phyloP scores from a whole-genome alignment of 2,113 vertebrate species.

The Microcebus murinus region DNA sequence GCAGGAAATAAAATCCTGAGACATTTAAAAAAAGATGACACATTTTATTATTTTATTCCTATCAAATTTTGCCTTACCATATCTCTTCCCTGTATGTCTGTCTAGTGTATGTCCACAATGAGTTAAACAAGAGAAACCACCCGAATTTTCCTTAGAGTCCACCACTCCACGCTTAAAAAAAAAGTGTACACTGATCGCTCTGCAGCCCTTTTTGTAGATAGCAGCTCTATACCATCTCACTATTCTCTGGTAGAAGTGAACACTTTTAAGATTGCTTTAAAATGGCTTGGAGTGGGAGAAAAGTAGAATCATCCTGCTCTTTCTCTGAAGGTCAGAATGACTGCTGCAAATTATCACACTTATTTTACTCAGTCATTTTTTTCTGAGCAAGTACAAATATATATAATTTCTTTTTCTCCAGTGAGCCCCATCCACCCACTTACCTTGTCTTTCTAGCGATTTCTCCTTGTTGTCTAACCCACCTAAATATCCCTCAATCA shows the following conservation, averaged over 20 bases:
- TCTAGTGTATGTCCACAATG: not conserved
- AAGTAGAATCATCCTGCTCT: constrained; percentile 46
- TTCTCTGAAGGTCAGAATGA: constrained; percentile 65
- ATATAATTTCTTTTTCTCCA: constrained; percentile 47
- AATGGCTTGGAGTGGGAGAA: constrained; percentile 55
- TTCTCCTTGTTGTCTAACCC: constrained; percentile 23
- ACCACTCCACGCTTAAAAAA: not conserved
- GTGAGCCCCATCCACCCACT: constrained; percentile 35
- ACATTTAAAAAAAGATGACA: not conserved
- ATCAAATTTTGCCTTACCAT: not conserved
- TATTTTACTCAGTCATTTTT: constrained; percentile 67
- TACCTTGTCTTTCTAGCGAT: constrained; percentile 13
- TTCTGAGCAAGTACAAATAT: constrained; percentile 34
- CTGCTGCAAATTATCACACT: constrained; percentile 57
- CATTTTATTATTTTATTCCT: not conserved
- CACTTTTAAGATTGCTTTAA: constrained; percentile 43
- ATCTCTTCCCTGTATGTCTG: not conserved
- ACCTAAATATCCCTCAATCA: not conserved
- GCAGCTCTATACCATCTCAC: not conserved
- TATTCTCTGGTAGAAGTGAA: not conserved
- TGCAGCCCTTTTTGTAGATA: not conserved
- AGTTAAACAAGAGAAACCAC: not conserved
- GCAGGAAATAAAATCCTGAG: not conserved
- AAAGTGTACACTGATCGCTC: not conserved
- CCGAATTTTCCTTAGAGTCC: not conserved